Base-by-base conservation (phyloP, 2,888 invertebrate species). In the Sphaerophoria rueppellii region DNA sequence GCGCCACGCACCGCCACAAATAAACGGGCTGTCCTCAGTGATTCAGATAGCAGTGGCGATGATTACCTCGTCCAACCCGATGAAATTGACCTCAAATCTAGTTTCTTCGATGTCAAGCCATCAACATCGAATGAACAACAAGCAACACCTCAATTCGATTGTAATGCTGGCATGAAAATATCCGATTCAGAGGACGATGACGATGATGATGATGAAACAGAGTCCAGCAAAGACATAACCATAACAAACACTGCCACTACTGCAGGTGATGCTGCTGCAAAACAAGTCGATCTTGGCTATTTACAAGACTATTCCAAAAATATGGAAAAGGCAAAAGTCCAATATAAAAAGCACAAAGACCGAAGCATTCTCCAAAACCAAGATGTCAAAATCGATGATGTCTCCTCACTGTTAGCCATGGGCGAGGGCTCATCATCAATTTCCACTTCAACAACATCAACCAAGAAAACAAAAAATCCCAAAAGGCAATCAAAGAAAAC, bases 331-430 rank as follows among this genome's bases (percentile, higher is more conserved):
- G 93, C 94, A 5, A 94, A 94, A 90, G 91, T 92, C 65, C 92
- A 93, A 50, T 89, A 94, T 37, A 92, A 93, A 85, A 92, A 91
- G 65, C 94, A 94, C 87, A 91, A 92, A 78, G 89, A 90, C 87
- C 82, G 87, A 72, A 83, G 86, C 32, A 24, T 52, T 32, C 24
- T 88, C 46, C 89, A 90, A 87, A 34, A 89, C 11, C 14, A 35
- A 89, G 57, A 89, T 89, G 37, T 90, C 92, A 79, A 90, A 73
- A 72, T 54, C 32, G 70, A 92, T 79, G 93, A 95, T 92, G 94
- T 96, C 16, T 93, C 93, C 67, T 93, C 95, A 88, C 90, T 96
- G 75, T 91, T 96, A 83, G 94, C 95, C 80, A 92, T 94, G 88
- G 95, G 95, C 77, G 96, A 95, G 92, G 92, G 93, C 61, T 88